Evolutionary conservation across 2,888 invertebrate genomes (phyloP).

Genomic region (Abscondita cerata): DNA sequence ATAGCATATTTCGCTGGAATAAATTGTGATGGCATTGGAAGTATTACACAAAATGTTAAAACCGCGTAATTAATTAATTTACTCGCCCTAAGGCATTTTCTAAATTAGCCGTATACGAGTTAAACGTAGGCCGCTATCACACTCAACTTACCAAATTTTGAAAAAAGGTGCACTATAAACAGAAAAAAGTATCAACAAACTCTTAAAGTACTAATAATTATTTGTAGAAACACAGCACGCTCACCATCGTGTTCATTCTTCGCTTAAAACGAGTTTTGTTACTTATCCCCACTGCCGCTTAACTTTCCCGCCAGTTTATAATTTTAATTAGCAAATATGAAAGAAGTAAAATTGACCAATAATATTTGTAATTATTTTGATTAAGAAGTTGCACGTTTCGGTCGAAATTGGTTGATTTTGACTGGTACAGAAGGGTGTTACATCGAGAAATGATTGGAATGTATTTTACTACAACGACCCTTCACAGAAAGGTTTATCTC

Average conservation of each 20-base stretch:
- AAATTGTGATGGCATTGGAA: no score
- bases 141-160: constrained; percentile 1
- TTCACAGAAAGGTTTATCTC: background rate
- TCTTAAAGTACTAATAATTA: background rate
- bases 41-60: constrained; percentile 10
- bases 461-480: constrained; percentile 19
- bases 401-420: constrained; percentile 19
- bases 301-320: constrained; percentile 36
- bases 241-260: constrained; percentile 41
- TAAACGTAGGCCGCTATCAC: background rate
- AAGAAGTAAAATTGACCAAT: constrained; percentile 36
- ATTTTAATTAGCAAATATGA: background rate
- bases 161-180: background rate
- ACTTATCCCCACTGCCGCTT: constrained; percentile 40
- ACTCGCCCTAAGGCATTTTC: constrained; percentile 34
- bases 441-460: constrained; percentile 20
- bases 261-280: constrained; percentile 48
- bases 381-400: no score
- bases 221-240: constrained; percentile 11
- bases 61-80: constrained; percentile 40
- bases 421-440: background rate
- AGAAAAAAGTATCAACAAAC: constrained; percentile 1
- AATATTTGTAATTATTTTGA: background rate
- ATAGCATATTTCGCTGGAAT: no score
- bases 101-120: constrained; percentile 21